These are phyloP conservation scores for Dione juno DNA, from an alignment of 2,888 invertebrate genomes.

Conservation along the genomic window DNA sequence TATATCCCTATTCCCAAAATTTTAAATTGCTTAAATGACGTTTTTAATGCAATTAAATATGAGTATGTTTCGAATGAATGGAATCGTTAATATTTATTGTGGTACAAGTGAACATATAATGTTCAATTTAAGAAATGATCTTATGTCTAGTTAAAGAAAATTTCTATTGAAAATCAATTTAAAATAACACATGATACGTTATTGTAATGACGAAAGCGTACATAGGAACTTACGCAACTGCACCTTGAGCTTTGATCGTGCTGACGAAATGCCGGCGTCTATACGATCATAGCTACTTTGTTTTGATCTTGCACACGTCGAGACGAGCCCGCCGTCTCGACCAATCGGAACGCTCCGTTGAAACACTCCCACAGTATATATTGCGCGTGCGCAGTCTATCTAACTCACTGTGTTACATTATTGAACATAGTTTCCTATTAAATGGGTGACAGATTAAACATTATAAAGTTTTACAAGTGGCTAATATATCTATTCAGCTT, in stretches of 20 bases:
- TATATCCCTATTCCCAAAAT: no score
- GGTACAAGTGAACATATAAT: no score
- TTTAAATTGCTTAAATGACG: no score
- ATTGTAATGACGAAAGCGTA: conserved; percentile 1
- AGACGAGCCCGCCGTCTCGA: conserved; percentile 70
- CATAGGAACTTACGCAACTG: conserved; percentile 55
- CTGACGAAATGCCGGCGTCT: conserved; percentile 55
- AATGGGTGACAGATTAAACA: conserved; percentile 79
- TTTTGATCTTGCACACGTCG: conserved; percentile 47
- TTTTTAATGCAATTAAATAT: no score
- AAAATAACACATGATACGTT: conserved; percentile 10
- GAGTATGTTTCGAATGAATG: no score
- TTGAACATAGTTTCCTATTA: conserved; percentile 58
- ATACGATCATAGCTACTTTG: conserved; percentile 27
- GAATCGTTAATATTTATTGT: no score
- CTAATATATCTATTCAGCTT: conserved; percentile 81
- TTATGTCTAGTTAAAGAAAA: background rate
- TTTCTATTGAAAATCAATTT: background rate
- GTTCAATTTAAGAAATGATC: no score
- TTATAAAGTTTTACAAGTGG: conserved; percentile 78
- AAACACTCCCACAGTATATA: conserved; percentile 70
- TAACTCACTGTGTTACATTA: conserved; percentile 56
- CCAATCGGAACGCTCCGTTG: conserved; percentile 69
- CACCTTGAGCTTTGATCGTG: conserved; percentile 60
- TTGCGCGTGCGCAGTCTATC: conserved; percentile 58